phyloP scores from a whole-genome alignment of 2,888 invertebrate genomes.

The Mechanitis messenoides region DNA sequence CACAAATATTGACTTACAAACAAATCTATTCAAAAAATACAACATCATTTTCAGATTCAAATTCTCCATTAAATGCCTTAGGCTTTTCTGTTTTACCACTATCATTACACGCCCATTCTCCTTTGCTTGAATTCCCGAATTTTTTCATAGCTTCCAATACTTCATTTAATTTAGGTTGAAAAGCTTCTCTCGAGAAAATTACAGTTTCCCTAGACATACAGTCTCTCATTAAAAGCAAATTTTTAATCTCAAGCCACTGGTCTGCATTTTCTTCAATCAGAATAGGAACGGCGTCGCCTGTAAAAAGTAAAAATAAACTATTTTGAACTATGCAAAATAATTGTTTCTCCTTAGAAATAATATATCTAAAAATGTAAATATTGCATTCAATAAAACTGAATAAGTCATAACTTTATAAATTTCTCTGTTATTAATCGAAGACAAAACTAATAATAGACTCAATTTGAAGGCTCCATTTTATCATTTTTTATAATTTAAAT shows the following conservation, averaged over 20 bases:
- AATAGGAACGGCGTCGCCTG: not conserved
- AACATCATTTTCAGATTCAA: constrained; percentile 2
- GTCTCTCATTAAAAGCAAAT: constrained; percentile 21
- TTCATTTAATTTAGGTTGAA: constrained; percentile 15
- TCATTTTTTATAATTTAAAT: too few species aligned
- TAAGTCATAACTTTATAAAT: too few species aligned
- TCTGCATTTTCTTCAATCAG: constrained; percentile 19
- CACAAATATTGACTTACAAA: not conserved
- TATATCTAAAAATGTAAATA: too few species aligned
- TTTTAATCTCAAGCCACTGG: constrained; percentile 24
- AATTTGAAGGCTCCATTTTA: too few species aligned
- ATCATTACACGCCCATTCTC: constrained; percentile 8
- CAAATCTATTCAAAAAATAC: constrained; percentile 2
- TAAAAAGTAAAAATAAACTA: too few species aligned
- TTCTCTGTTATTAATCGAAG: too few species aligned
- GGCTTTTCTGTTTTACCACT: not conserved
- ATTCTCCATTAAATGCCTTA: not conserved
- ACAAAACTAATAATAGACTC: too few species aligned
- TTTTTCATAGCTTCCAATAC: constrained; percentile 15
- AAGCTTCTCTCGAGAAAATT: constrained; percentile 23
- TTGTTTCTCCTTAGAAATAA: too few species aligned
- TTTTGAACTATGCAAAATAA: too few species aligned
- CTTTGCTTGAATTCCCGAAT: constrained; percentile 8
- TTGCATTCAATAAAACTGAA: too few species aligned
- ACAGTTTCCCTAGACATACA: constrained; percentile 21